These are phyloP conservation scores for Aromia moschata DNA, from an alignment of 2,888 invertebrate genomes.

Conservation along the genomic window DNA sequence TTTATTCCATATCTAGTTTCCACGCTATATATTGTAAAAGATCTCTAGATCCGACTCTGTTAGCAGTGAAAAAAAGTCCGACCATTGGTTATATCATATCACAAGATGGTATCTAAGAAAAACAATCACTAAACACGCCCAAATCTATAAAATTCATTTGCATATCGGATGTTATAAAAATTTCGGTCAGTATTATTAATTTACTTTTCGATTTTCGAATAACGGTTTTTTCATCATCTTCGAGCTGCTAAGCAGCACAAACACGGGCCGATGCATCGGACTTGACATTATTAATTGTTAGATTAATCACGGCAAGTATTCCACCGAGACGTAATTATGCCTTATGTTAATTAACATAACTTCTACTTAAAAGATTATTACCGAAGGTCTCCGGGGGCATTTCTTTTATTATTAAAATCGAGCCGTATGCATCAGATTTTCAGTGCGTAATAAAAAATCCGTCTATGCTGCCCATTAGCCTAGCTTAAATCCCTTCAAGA, in stretches of 20 bases:
- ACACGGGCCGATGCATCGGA: not conserved
- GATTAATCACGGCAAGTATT: not conserved
- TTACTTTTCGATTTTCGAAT: not conserved
- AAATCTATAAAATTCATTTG: not conserved
- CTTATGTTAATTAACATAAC: constrained; percentile 10
- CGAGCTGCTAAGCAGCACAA: not conserved
- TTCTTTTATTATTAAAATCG: not conserved
- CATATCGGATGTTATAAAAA: not conserved
- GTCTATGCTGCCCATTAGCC: too few species aligned
- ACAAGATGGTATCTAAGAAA: not conserved
- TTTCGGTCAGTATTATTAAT: constrained; percentile 7
- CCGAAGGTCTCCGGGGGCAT: not conserved
- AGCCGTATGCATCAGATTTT: not conserved
- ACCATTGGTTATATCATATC: too few species aligned
- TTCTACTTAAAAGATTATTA: not conserved
- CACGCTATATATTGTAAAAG: too few species aligned
- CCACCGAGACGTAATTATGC: not conserved
- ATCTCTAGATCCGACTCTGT: too few species aligned
- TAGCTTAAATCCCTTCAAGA: not conserved
- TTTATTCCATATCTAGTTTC: too few species aligned
- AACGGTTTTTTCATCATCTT: constrained; percentile 1
- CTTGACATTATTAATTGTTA: constrained; percentile 8
- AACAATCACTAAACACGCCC: not conserved
- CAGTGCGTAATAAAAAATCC: not conserved
- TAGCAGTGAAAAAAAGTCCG: too few species aligned